These are phyloP conservation scores for Mycteria americana DNA, from an alignment of 2,797 vertebrate species.

Conservation along the genomic window DNA sequence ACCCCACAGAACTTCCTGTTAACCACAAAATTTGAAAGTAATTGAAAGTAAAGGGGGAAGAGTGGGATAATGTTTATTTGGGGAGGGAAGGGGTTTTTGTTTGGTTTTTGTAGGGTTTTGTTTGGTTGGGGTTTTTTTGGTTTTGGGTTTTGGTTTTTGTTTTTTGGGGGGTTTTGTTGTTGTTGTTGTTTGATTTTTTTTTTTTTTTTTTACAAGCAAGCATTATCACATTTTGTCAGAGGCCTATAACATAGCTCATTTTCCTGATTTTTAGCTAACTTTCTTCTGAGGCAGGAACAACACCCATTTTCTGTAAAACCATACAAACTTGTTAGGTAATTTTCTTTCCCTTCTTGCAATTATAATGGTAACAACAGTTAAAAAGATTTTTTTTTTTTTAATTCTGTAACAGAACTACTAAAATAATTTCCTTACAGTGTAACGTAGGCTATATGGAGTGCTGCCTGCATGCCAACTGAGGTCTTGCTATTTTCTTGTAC, in stretches of 20 bases:
- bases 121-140: background rate
- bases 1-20: background rate
- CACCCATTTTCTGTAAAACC: background rate
- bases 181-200: no score
- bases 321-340: background rate
- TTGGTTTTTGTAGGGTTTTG: background rate
- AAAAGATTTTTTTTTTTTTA: background rate
- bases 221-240: background rate
- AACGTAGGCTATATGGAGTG: background rate
- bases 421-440: background rate
- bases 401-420: background rate
- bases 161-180: background rate
- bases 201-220: background rate
- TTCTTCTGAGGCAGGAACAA: background rate
- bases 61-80: background rate
- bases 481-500: background rate
- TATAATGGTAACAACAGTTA: background rate
- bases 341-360: background rate
- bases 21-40: background rate
- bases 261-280: background rate
- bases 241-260: background rate
- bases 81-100: accelerated
- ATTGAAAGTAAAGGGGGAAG: background rate
- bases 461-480: background rate
- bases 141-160: background rate